phyloP scores from a whole-genome alignment of 2,113 vertebrate species.

The Percopsis transmontana region DNA sequence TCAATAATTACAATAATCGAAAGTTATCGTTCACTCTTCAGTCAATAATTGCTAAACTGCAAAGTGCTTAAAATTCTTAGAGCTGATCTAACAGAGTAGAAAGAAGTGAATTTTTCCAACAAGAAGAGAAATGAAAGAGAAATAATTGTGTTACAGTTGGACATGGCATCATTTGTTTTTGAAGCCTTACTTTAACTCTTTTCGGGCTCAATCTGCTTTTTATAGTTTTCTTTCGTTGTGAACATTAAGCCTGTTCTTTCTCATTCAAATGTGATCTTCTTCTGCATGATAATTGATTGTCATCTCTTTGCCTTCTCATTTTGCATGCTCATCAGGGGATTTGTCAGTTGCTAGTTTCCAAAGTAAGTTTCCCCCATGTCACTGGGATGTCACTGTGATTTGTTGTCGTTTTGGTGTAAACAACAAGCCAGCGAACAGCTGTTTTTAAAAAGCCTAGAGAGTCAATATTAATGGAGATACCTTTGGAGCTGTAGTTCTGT shows the following conservation, averaged over 20 bases:
- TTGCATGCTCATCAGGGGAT: constrained; percentile 83
- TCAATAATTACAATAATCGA: no score
- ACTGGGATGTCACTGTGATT: not conserved
- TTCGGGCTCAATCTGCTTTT: not conserved
- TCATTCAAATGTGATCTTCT: not conserved
- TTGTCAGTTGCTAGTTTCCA: constrained; percentile 90
- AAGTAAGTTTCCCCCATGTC: constrained; percentile 78
- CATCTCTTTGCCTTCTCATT: constrained; percentile 46
- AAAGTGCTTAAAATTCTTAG: no score
- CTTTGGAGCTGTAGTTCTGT: not conserved
- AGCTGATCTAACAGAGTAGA: no score
- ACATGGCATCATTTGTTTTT: not conserved
- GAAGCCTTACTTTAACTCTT: constrained; percentile 5
- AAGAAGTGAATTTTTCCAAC: no score
- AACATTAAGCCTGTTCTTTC: not conserved
- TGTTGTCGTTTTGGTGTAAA: no score
- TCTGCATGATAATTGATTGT: constrained; percentile 26
- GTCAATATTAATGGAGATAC: not conserved
- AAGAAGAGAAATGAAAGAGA: no score
- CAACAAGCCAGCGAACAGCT: no score
- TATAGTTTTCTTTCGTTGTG: not conserved
- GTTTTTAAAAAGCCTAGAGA: not conserved
- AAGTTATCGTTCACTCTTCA: no score
- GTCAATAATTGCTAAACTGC: no score
- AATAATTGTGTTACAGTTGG: no score